Percentiles rank a stretch among this genome's conserved stretches.
These are phyloP conservation scores for Gavialis gangeticus DNA, from an alignment of 2,113 vertebrate genomes.

Conservation along the genomic window DNA sequence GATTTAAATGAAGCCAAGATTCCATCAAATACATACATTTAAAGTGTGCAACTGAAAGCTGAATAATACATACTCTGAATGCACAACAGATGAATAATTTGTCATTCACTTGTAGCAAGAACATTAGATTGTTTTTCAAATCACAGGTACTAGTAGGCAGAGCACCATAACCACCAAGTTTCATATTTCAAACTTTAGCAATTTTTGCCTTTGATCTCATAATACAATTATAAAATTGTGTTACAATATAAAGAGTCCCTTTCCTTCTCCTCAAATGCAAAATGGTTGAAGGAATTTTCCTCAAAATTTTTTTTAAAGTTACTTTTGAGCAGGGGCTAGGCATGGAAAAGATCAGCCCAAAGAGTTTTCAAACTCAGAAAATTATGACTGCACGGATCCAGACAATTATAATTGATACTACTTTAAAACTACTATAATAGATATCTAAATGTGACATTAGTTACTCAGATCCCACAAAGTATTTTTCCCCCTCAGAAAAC, in stretches of 20 bases:
- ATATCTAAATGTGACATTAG: neutral
- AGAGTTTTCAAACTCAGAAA: neutral
- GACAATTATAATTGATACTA: neutral
- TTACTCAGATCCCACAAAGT: neutral
- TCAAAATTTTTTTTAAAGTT: neutral
- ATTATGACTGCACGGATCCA: neutral
- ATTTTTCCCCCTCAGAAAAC: neutral
- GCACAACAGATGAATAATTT: neutral
- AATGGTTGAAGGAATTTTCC: neutral
- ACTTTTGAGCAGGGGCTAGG: neutral
- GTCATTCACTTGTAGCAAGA: no score
- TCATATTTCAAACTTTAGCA: neutral
- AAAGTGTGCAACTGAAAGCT: neutral
- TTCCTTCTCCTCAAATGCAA: neutral
- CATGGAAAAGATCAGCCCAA: neutral
- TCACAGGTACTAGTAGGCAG: neutral
- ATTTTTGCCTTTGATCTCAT: neutral
- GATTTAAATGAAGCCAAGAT: neutral
- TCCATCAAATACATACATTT: accelerated
- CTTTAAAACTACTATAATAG: neutral
- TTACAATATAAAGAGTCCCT: neutral
- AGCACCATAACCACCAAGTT: neutral
- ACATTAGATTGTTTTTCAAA: neutral
- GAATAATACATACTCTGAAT: neutral
- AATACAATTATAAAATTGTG: neutral